Evolutionary conservation across 2,888 invertebrate genomes (phyloP).

Genomic region (Nephrotoma appendiculata): DNA sequence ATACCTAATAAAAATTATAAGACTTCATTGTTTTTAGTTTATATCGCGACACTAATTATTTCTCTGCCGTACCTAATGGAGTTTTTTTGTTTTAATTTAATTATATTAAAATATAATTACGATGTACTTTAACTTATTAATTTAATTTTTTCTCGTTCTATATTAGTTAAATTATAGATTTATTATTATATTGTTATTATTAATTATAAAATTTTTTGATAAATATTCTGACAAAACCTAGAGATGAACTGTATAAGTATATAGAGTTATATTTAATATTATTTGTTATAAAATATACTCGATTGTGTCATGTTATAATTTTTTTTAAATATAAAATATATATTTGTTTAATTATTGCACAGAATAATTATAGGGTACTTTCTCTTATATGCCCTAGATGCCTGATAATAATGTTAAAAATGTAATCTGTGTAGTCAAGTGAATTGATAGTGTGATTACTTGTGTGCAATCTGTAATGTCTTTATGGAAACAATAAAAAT

Average conservation of each 20-base stretch:
- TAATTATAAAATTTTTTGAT: not conserved
- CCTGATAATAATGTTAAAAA: not conserved
- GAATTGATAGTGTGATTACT: not conserved
- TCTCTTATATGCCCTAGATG: not conserved
- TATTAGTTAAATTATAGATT: not conserved
- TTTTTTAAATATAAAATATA: not conserved
- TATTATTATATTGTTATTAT: not conserved
- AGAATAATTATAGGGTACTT: not conserved
- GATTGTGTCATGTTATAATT: not conserved
- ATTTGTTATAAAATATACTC: not conserved
- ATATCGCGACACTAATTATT: not conserved
- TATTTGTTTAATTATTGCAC: not conserved
- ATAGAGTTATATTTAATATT: not conserved
- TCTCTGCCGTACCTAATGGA: not conserved
- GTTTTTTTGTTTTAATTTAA: not conserved
- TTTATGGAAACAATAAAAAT: not conserved
- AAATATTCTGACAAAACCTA: not conserved
- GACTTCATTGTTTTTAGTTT: not conserved
- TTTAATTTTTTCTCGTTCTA: not conserved
- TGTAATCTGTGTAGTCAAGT: not conserved
- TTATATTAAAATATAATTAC: not conserved
- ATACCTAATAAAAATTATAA: not conserved
- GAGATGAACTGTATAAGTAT: not conserved
- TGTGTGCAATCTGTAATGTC: not conserved
- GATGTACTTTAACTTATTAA: not conserved